Conservation (phyloP, 2,888 invertebrate genomes). For the Ceratothoa steindachneri region DNA sequence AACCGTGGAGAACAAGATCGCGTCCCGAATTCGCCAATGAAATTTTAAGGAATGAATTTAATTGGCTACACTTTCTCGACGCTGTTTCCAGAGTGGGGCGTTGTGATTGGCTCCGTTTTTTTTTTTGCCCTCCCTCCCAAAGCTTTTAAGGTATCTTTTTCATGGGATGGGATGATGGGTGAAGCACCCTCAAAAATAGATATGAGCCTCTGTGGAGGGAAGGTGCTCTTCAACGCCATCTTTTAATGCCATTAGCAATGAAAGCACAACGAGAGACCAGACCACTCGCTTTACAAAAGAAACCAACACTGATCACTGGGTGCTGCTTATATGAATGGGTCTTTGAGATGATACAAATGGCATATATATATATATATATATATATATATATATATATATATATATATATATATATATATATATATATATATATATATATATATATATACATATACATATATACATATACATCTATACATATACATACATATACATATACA, state of each 20-base stretch:
- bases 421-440: not conserved
- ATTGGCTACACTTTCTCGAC: not conserved
- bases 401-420: slow-evolving; percentile 8
- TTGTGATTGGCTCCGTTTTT: not conserved
- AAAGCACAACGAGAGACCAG: not conserved
- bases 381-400: slow-evolving; percentile 12
- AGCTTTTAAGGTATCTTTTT: not conserved
- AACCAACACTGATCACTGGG: not conserved
- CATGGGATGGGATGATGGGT: not conserved
- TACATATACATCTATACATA: slow-evolving; percentile 3
- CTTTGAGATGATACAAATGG: not conserved
- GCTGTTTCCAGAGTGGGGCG: too few relatives aligned
- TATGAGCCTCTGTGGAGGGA: not conserved
- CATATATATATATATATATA: slow-evolving; percentile 7
- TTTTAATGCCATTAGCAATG: not conserved
- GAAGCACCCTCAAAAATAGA: not conserved
- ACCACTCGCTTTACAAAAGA: not conserved
- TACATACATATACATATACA: not conserved
- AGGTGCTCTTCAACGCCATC: not conserved
- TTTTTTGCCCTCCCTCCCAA: too few relatives aligned
- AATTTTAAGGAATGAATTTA: not conserved
- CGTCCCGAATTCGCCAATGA: not conserved
- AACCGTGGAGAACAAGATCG: not conserved
- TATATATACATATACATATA: slow-evolving; percentile 3
- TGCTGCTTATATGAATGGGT: too few relatives aligned